A percentile compares a stretch with the other conserved stretches of the same genome.
Evolutionary conservation across 2,797 vertebrate genomes (phyloP).

Genomic region (Eleutherodactylus coqui): DNA sequence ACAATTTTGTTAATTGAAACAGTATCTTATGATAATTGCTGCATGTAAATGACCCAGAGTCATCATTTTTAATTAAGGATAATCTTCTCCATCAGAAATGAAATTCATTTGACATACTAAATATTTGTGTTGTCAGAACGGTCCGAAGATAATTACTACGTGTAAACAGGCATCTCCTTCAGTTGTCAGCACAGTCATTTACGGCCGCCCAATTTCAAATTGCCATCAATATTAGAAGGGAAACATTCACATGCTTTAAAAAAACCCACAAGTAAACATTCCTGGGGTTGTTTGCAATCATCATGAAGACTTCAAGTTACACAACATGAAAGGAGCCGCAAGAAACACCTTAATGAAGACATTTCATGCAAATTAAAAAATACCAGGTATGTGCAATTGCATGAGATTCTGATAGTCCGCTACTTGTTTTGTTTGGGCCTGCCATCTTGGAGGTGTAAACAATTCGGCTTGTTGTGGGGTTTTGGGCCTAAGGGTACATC

Average conservation of each 20-base stretch:
- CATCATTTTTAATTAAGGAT: conserved; percentile 1
- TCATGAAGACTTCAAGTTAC: background rate
- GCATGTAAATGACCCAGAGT: background rate
- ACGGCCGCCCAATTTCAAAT: background rate
- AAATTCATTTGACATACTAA: conserved; percentile 14
- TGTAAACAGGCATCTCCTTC: background rate
- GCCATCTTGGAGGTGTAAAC: no score
- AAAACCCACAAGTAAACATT: background rate
- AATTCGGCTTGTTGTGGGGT: no score
- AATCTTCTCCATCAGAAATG: background rate
- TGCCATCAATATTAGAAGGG: background rate
- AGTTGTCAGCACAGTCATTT: background rate
- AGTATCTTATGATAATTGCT: background rate
- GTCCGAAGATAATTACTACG: background rate
- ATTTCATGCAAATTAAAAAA: background rate
- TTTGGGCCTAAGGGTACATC: no score
- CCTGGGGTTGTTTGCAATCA: conserved; percentile 1
- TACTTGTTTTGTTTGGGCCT: no score
- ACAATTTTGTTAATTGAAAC: background rate
- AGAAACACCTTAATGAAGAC: background rate
- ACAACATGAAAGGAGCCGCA: background rate
- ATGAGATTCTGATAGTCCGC: background rate
- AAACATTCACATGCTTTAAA: background rate
- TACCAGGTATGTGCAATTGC: no score
- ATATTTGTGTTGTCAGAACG: conserved; percentile 20